Evolutionary conservation across 2,797 vertebrate genomes (phyloP).

Genomic region (Crax fasciolata): DNA sequence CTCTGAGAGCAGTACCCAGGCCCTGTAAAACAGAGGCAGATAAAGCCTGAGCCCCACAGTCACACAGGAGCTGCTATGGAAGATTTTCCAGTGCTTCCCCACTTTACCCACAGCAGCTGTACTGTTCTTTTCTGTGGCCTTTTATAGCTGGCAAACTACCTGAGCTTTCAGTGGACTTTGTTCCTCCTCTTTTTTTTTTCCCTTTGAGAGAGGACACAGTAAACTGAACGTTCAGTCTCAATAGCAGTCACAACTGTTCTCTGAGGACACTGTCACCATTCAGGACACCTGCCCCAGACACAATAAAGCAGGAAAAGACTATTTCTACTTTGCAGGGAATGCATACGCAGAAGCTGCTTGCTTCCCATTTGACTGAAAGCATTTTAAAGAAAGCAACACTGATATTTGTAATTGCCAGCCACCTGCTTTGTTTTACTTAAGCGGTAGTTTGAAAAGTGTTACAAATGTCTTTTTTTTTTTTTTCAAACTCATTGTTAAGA

Average conservation of each 20-base stretch:
- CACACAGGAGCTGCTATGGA: neutral
- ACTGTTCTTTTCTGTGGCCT: neutral
- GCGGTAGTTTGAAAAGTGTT: neutral
- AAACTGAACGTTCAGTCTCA: neutral
- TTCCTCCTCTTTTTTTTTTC: neutral
- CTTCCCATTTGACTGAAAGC: neutral
- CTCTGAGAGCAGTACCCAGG: neutral
- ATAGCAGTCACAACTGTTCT: neutral
- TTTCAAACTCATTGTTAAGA: neutral
- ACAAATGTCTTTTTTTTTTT: neutral
- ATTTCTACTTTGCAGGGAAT: neutral
- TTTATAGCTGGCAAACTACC: neutral
- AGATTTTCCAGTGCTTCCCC: neutral
- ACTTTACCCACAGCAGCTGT: neutral
- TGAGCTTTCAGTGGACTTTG: neutral
- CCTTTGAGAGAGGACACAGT: neutral
- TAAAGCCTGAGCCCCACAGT: neutral
- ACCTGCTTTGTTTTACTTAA: neutral
- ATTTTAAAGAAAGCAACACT: neutral
- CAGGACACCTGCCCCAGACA: neutral
- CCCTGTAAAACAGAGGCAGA: accelerated
- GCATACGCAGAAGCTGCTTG: neutral
- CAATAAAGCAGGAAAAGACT: neutral
- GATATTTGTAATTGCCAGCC: neutral
- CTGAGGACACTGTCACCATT: accelerated